Percentiles rank a stretch among this genome's conserved stretches.
These are phyloP conservation scores for Diacarnus erythraeanus DNA, from an alignment of 37 sponge, comb jelly and placozoan genomes.

Conservation along the genomic window DNA sequence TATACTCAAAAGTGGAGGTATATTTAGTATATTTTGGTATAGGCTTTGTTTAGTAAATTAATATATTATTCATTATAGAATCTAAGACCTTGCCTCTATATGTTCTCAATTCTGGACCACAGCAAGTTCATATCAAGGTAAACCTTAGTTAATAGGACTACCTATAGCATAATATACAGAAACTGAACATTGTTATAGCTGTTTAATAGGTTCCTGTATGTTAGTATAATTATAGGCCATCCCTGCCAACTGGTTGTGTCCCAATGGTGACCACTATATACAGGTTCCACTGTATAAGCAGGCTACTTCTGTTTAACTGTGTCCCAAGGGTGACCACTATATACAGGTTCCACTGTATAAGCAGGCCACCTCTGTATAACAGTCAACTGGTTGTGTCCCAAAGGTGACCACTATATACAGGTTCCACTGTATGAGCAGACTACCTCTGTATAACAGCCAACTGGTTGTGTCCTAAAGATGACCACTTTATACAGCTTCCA, in stretches of 20 bases:
- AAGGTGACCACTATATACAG: neutral
- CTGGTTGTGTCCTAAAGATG: neutral
- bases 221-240: no score
- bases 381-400: neutral
- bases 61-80: slow-evolving; percentile 23
- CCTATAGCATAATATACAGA: no score
- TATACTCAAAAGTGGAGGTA: slow-evolving; percentile 54
- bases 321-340: neutral
- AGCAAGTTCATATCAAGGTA: slow-evolving; percentile 58
- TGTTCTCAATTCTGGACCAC: slow-evolving; percentile 61
- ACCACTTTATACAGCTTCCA: neutral
- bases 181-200: no score
- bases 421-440: neutral
- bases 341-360: neutral
- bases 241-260: neutral
- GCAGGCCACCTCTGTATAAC: neutral
- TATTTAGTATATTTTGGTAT: neutral
- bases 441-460: neutral
- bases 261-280: no score
- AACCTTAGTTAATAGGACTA: no score
- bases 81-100: slow-evolving; percentile 41
- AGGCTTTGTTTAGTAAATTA: neutral
- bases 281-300: neutral
- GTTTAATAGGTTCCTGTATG: no score
- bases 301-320: neutral